Evolutionary conservation across 2,113 vertebrate genomes (phyloP).

Genomic region (Tyto alba): DNA sequence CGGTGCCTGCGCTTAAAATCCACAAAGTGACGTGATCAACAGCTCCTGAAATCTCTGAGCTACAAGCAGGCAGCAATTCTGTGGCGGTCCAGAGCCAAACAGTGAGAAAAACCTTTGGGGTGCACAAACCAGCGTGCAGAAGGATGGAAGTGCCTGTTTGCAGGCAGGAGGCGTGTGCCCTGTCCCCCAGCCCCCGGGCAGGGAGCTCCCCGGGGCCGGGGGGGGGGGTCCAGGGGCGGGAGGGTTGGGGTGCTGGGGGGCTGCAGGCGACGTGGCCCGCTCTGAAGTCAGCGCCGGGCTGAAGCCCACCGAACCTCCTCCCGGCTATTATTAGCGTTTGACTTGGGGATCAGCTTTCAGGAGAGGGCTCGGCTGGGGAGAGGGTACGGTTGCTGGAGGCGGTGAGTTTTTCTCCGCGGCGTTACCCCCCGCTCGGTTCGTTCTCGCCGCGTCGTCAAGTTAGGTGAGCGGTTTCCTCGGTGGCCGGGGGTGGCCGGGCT

Average conservation of each 20-base stretch:
- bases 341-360: conserved; percentile 35
- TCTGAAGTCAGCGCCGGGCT: rapidly evolving
- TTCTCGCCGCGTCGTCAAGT: rapidly evolving
- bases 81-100: neutral
- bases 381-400: neutral
- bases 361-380: neutral
- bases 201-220: too few relatives aligned
- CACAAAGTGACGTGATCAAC: neutral
- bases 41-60: neutral
- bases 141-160: rapidly evolving
- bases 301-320: neutral
- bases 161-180: neutral
- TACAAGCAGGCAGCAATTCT: neutral
- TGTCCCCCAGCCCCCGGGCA: neutral
- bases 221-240: neutral
- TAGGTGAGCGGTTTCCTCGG: neutral
- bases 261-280: neutral
- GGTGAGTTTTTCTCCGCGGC: neutral
- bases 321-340: neutral
- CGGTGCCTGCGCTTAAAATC: neutral
- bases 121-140: rapidly evolving
- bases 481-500: neutral
- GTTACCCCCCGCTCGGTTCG: rapidly evolving
- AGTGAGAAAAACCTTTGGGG: neutral
- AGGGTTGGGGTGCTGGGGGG: neutral